phyloP scores from a whole-genome alignment of 2,888 invertebrate genomes.

The Callyntrura sp. region DNA sequence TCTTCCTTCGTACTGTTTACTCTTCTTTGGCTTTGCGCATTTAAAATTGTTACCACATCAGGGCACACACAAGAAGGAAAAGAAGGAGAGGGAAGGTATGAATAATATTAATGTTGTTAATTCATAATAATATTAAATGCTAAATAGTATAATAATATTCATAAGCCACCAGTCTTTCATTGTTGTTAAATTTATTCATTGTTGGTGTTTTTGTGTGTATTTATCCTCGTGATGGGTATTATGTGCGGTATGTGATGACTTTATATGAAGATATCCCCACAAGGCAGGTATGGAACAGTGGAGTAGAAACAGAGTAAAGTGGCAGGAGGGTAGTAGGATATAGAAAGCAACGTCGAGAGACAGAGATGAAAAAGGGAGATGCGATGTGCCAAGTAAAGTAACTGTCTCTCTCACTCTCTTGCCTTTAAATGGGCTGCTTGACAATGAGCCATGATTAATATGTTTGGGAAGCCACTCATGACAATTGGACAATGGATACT shows the following conservation, averaged over 20 bases:
- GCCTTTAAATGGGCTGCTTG: constrained; percentile 81
- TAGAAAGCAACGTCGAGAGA: constrained; percentile 1
- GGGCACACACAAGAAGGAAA: constrained; percentile 61
- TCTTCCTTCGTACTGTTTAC: constrained; percentile 3
- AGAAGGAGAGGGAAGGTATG: constrained; percentile 33
- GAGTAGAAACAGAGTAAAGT: background rate
- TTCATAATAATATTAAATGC: constrained; percentile 57
- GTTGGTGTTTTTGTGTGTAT: constrained; percentile 63
- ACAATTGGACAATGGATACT: constrained; percentile 83
- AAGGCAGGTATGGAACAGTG: constrained; percentile 4
- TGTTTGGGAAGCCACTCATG: constrained; percentile 84
- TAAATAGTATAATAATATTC: constrained; percentile 62
- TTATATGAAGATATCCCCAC: constrained; percentile 80
- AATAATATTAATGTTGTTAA: too few species aligned
- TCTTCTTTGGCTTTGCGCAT: constrained; percentile 44
- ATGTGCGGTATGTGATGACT: constrained; percentile 82
- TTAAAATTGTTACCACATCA: constrained; percentile 56
- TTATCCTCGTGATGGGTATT: constrained; percentile 75
- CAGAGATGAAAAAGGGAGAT: constrained; percentile 53
- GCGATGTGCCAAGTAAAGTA: constrained; percentile 59
- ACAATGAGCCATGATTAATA: constrained; percentile 84
- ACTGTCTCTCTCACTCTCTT: constrained; percentile 61
- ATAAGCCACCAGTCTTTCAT: constrained; percentile 69
- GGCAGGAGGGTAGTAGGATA: too few species aligned
- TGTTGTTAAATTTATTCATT: constrained; percentile 59